phyloP scores from a whole-genome alignment of 2,888 invertebrate species.

The Euplexia lucipara region DNA sequence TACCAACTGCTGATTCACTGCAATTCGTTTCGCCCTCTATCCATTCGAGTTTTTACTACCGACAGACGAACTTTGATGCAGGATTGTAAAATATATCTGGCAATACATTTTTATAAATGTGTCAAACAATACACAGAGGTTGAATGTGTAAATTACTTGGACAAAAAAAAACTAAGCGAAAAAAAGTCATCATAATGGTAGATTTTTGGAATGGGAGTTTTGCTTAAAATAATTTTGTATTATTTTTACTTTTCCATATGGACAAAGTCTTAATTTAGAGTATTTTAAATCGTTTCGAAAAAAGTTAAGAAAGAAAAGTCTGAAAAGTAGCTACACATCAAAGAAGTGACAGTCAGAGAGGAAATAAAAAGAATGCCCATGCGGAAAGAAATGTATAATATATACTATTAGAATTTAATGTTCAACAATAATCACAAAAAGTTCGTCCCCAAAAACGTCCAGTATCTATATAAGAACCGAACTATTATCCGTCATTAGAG shows the following conservation, averaged over 20 bases:
- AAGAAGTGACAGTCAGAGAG: slow-evolving; percentile 28
- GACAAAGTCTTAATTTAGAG: not conserved
- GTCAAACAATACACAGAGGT: slow-evolving; percentile 56
- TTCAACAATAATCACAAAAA: slow-evolving; percentile 63
- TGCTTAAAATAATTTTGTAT: slow-evolving; percentile 28
- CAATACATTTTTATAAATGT: slow-evolving; percentile 54
- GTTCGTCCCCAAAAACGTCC: slow-evolving; percentile 64
- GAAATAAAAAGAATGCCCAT: slow-evolving; percentile 37
- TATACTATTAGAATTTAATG: slow-evolving; percentile 59
- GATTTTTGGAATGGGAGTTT: slow-evolving; percentile 12
- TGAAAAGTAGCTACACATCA: slow-evolving; percentile 4
- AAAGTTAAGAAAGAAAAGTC: not conserved
- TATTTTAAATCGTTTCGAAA: not conserved
- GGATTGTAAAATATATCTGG: slow-evolving; percentile 61
- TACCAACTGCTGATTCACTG: slow-evolving; percentile 83
- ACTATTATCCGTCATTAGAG: slow-evolving; percentile 76
- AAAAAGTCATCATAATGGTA: not conserved
- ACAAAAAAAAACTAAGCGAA: slow-evolving; percentile 37
- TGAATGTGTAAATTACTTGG: slow-evolving; percentile 29
- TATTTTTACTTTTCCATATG: no score
- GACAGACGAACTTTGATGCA: slow-evolving; percentile 62
- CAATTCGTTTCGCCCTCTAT: slow-evolving; percentile 86
- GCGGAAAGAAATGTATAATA: slow-evolving; percentile 30
- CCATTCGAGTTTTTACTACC: slow-evolving; percentile 81
- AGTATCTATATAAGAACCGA: slow-evolving; percentile 65